Evolutionary conservation across 2,888 invertebrate species (phyloP).

Genomic region (Taenaris catops): DNA sequence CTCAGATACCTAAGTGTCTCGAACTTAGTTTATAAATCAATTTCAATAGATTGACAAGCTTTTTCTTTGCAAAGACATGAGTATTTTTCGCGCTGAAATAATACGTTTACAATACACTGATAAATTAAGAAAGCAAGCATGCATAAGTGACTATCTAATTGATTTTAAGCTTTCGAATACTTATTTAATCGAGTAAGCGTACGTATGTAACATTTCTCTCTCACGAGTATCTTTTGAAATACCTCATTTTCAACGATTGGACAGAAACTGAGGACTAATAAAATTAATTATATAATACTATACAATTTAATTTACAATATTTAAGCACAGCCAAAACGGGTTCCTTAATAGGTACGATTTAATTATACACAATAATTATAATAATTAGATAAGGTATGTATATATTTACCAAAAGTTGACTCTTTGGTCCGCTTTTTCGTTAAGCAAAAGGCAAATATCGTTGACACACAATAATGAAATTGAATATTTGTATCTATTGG

Average conservation of each 20-base stretch:
- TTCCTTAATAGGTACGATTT: conserved; percentile 47
- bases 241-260: too few species aligned
- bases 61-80: too few species aligned
- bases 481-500: conserved; percentile 16
- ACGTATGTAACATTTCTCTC: too few species aligned
- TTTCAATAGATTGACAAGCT: too few species aligned
- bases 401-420: conserved; percentile 58
- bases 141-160: too few species aligned
- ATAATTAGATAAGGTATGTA: conserved; percentile 57
- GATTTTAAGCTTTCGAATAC: too few species aligned
- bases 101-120: too few species aligned
- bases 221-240: neutral
- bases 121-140: too few species aligned
- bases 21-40: too few species aligned
- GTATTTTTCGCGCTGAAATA: too few species aligned
- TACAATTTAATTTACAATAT: conserved; percentile 38
- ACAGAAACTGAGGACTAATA: neutral
- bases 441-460: conserved; percentile 62
- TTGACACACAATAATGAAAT: conserved; percentile 14
- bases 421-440: conserved; percentile 68
- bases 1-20: too few species aligned
- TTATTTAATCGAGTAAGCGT: too few species aligned
- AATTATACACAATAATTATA: conserved; percentile 30
- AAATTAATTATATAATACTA: conserved; percentile 16
- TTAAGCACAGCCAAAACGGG: conserved; percentile 70